Percentiles rank a stretch among this genome's conserved stretches.
phyloP scores from a whole-genome alignment of 2,888 invertebrate species.

The Brachypterus glaber region DNA sequence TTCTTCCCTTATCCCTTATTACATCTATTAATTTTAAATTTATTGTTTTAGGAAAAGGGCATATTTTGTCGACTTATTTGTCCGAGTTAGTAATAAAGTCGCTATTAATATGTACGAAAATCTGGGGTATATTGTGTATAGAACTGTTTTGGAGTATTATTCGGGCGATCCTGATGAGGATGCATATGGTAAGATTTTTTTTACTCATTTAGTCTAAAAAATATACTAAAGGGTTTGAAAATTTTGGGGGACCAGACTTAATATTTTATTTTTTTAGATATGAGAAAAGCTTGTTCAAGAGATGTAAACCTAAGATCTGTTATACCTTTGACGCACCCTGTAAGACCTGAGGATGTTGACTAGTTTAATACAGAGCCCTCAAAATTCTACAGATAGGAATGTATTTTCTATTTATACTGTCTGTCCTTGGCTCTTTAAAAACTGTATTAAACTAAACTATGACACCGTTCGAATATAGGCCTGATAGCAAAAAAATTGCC shows the following conservation, averaged over 20 bases:
- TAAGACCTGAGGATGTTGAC: slow-evolving; percentile 90
- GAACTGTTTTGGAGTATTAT: slow-evolving; percentile 96
- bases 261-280: slow-evolving; percentile 63
- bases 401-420: no score
- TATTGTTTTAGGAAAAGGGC: slow-evolving; percentile 72
- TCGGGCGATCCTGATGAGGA: slow-evolving; percentile 97
- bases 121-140: slow-evolving; percentile 91
- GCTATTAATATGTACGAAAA: slow-evolving; percentile 97
- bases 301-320: slow-evolving; percentile 88
- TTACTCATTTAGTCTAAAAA: slow-evolving; percentile 4
- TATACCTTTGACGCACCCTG: slow-evolving; percentile 87
- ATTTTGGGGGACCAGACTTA: no score
- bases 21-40: background rate
- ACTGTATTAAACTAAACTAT: no score
- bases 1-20: no score
- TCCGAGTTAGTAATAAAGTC: slow-evolving; percentile 92
- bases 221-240: no score
- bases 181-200: slow-evolving; percentile 71
- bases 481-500: no score
- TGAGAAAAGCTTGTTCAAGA: slow-evolving; percentile 93
- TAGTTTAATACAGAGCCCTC: no score
- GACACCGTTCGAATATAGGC: no score
- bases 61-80: slow-evolving; percentile 97
- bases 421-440: no score
- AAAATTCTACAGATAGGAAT: no score